Evolutionary conservation across 2,797 vertebrate species (phyloP).

Genomic region (Tauraco hartlaubi): DNA sequence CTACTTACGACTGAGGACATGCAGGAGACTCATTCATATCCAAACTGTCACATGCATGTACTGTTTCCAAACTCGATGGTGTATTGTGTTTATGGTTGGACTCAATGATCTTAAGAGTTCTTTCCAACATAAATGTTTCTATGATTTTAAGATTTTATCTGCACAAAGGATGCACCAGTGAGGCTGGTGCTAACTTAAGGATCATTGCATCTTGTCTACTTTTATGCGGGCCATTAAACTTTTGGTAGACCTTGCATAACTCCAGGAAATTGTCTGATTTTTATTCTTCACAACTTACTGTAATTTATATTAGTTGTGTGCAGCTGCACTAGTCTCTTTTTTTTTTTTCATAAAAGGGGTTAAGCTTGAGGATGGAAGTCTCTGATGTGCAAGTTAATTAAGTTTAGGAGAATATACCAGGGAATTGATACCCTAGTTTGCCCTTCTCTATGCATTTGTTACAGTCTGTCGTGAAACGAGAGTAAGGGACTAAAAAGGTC

Average conservation of each 20-base stretch:
- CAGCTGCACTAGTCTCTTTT: background rate
- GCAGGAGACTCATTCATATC: background rate
- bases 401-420: background rate
- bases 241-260: background rate
- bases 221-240: background rate
- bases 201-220: background rate
- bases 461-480: background rate
- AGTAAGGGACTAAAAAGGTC: background rate
- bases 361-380: background rate
- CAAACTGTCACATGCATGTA: rapidly evolving
- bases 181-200: background rate
- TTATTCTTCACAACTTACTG: background rate
- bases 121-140: background rate
- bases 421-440: background rate
- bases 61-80: background rate
- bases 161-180: background rate
- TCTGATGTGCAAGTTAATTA: background rate
- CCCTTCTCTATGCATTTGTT: background rate
- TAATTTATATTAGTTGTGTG: background rate
- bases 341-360: rapidly evolving
- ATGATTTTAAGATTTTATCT: background rate
- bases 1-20: background rate
- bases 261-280: background rate
- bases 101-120: background rate
- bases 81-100: too few species aligned